These are phyloP conservation scores for Smittia aterrima DNA, from an alignment of 2,888 invertebrate genomes.

Conservation along the genomic window DNA sequence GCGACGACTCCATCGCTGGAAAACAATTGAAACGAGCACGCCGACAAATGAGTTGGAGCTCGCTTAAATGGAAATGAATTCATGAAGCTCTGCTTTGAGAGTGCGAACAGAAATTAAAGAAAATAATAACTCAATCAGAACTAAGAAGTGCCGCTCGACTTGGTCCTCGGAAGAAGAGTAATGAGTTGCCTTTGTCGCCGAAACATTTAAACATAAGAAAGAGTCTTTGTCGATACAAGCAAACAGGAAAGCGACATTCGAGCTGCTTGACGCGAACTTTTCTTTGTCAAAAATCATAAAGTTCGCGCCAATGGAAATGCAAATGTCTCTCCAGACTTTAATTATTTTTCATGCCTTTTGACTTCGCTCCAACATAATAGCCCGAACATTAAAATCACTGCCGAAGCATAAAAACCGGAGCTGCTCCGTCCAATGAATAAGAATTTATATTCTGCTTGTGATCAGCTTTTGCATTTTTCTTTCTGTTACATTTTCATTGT, in stretches of 20 bases:
- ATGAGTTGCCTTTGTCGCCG: too few species aligned
- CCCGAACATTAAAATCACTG: slow-evolving; percentile 2
- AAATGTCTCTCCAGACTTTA: slow-evolving; percentile 37
- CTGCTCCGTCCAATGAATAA: background rate
- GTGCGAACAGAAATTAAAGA: background rate
- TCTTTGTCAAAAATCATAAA: too few species aligned
- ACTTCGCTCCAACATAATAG: background rate
- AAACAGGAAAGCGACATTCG: too few species aligned
- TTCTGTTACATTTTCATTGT: slow-evolving; percentile 15
- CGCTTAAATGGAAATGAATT: slow-evolving; percentile 27
- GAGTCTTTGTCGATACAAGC: too few species aligned
- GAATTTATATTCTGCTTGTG: slow-evolving; percentile 1
- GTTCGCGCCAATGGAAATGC: slow-evolving; percentile 7
- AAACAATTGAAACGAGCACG: background rate
- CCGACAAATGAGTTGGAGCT: slow-evolving; percentile 32
- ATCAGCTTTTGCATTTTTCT: slow-evolving; percentile 18
- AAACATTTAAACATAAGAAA: too few species aligned
- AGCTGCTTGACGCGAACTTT: too few species aligned
- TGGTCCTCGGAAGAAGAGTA: background rate
- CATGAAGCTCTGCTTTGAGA: background rate
- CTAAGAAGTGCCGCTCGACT: background rate
- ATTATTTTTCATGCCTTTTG: slow-evolving; percentile 26
- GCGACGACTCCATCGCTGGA: background rate
- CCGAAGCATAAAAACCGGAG: slow-evolving; percentile 14
- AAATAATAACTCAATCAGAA: slow-evolving; percentile 20